phyloP scores from a whole-genome alignment of 2,888 invertebrate genomes.

The Torymus auratus region DNA sequence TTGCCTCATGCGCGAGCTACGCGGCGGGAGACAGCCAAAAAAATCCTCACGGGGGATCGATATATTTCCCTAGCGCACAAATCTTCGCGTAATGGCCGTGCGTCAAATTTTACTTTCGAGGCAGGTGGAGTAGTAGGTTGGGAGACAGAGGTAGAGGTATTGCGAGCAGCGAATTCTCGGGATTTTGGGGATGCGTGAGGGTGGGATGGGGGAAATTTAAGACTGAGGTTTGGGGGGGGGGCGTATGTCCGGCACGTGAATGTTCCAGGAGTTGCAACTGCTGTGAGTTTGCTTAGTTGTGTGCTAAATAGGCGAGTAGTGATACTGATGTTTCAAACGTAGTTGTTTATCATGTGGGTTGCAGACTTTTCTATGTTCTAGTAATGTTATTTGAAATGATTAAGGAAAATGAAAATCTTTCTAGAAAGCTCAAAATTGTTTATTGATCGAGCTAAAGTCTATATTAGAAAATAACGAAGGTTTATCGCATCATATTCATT shows the following conservation, averaged over 20 bases:
- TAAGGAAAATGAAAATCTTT: too few species aligned
- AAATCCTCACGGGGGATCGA: conserved; percentile 61
- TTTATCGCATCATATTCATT: too few species aligned
- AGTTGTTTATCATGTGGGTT: too few species aligned
- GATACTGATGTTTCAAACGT: too few species aligned
- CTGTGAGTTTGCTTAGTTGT: conserved; percentile 15
- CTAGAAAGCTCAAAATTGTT: too few species aligned
- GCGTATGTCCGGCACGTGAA: conserved; percentile 34
- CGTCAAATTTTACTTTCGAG: conserved; percentile 61
- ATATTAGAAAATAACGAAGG: too few species aligned
- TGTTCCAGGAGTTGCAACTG: not conserved
- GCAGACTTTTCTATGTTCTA: too few species aligned
- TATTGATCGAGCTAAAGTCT: too few species aligned
- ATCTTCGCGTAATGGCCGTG: conserved; percentile 59
- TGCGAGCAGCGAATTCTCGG: conserved; percentile 6
- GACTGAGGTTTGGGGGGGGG: conserved; percentile 10
- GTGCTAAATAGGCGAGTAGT: conserved; percentile 26
- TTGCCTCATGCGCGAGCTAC: conserved; percentile 1
- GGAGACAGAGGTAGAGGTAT: not conserved
- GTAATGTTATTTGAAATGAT: too few species aligned
- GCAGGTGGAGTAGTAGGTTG: conserved; percentile 44
- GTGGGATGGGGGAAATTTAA: conserved; percentile 22
- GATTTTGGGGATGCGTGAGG: not conserved
- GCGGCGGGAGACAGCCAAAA: not conserved
- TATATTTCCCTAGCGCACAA: conserved; percentile 62